Base-by-base conservation (phyloP, 2,888 invertebrate genomes). In the Dasypogon diadema region DNA sequence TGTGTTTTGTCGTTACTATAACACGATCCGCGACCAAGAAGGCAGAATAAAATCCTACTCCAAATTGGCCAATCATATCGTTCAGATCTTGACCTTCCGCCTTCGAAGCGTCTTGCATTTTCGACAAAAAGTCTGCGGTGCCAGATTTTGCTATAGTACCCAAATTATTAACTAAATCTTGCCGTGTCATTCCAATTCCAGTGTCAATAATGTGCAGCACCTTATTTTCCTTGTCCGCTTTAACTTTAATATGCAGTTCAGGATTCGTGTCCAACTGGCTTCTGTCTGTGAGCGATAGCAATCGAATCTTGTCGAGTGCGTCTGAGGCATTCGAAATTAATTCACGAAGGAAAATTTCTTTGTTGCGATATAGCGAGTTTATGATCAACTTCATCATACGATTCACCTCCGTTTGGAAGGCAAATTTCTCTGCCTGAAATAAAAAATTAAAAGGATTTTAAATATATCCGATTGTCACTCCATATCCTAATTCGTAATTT, bases 321-420 rank as follows among this genome's bases (percentile, higher is more conserved):
- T 99, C 99, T 0, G 99, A 99, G 0, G 97, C 99, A 88, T 99
- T 99, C 0, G 99, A 99, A 83, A 99, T 99, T 85, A 99, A 88
- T 88, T 99, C 99, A 83, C 99, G 90, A 77, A 99, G 88, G 91
- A 97, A 99, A 81, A 99, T 98, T 91, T 99, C 99, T 88, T 99
- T 99, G 87, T 99, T 99, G 82, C 97, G 91, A 87, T 99, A 99
- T 6, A 99, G 89, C 6, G 99, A 99, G 88, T 99, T 99, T 85
- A 99, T 99, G 87, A 99, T 99, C 77, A 99, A 91, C 87, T 99
- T 99, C 99, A 99, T 99, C 98, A 99, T 98, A 76, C 99, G 93
- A 88, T 98, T 98, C 51, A 99, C 99, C 88, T 99, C 99, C 0
- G 99, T 98, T 88, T 99, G 96, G 89, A 98, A 99, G 24, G 91